Conservation (phyloP, 2,888 invertebrate genomes). For the Balanococcus diminutus region DNA sequence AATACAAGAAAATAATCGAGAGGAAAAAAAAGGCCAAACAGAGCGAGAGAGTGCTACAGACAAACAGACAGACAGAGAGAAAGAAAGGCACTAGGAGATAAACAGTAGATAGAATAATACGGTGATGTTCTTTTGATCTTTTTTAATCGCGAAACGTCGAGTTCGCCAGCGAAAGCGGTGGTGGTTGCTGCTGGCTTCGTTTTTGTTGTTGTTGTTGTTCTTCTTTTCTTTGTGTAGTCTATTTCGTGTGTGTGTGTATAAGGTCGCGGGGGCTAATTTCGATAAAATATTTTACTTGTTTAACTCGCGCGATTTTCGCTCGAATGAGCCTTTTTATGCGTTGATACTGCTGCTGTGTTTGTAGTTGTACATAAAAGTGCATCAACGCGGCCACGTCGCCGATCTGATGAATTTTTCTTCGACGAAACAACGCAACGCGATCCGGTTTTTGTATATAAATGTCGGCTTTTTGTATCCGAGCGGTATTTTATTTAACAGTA, state of each 20-base stretch:
- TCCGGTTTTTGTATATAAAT: not conserved
- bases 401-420: constrained; percentile 5
- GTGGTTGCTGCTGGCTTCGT: not conserved
- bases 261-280: constrained; percentile 32
- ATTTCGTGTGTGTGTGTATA: not conserved
- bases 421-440: not conserved
- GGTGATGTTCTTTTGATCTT: constrained; percentile 24
- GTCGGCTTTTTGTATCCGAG: not conserved
- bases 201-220: not conserved
- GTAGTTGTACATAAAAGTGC: not conserved
- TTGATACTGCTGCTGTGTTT: not conserved
- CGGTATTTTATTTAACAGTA: not conserved
- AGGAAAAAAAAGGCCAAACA: not conserved
- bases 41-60: too few species aligned
- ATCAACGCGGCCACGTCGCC: not conserved
- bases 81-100: not conserved
- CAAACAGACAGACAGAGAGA: not conserved
- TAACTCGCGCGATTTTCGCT: constrained; percentile 28
- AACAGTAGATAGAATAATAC: constrained; percentile 10
- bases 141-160: constrained; percentile 26
- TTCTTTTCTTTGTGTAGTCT: not conserved
- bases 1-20: not conserved
- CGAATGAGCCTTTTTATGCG: not conserved
- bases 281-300: constrained; percentile 44
- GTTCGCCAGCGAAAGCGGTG: not conserved